Percentiles rank a stretch among this genome's conserved stretches.
phyloP scores from a whole-genome alignment of 2,888 invertebrate genomes.

The Sarcophaga carnaria region DNA sequence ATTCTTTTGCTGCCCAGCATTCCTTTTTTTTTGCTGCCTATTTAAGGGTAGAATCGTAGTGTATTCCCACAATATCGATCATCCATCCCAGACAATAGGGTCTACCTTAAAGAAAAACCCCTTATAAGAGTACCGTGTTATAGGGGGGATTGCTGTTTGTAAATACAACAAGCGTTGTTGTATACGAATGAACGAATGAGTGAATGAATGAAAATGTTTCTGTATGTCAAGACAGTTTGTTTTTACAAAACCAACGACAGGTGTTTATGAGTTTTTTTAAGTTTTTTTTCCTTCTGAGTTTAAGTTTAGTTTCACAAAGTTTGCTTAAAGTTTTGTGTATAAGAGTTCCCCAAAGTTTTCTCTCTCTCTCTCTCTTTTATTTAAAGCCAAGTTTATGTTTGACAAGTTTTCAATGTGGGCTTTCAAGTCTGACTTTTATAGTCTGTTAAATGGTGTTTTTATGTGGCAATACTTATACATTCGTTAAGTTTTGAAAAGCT shows the following conservation, averaged over 20 bases:
- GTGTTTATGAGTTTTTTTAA: slow-evolving; percentile 23
- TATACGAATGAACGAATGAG: background rate
- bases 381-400: slow-evolving; percentile 28
- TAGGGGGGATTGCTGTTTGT: too few species aligned
- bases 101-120: too few species aligned
- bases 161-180: background rate
- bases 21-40: too few species aligned
- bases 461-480: slow-evolving; percentile 3
- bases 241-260: slow-evolving; percentile 10
- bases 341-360: slow-evolving; percentile 21
- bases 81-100: too few species aligned
- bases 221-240: background rate
- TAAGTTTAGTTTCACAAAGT: slow-evolving; percentile 21
- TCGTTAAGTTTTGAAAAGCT: slow-evolving; percentile 44
- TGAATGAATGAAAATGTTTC: background rate
- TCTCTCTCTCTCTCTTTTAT: background rate
- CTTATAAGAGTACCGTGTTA: too few species aligned
- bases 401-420: slow-evolving; percentile 42
- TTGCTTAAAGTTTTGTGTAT: slow-evolving; percentile 32
- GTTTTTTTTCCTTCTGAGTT: slow-evolving; percentile 2
- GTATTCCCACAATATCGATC: too few species aligned
- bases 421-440: slow-evolving; percentile 52
- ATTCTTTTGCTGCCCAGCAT: too few species aligned
- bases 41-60: too few species aligned
- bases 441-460: slow-evolving; percentile 2